These are phyloP conservation scores for Xenopus borealis DNA, from an alignment of 2,113 vertebrate species.

Conservation along the genomic window DNA sequence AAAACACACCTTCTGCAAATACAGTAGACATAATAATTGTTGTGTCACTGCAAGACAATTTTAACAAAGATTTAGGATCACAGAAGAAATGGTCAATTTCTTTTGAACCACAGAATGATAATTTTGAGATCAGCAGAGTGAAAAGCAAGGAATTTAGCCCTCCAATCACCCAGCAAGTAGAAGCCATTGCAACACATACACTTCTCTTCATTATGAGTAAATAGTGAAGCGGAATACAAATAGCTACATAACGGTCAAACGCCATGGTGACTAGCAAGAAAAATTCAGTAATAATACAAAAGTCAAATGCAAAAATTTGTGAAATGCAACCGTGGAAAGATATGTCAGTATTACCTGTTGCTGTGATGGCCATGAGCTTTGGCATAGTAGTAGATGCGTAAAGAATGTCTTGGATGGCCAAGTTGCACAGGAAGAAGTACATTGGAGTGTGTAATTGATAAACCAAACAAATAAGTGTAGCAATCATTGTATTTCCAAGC, in stretches of 20 bases:
- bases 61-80: not conserved
- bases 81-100: slow-evolving; percentile 15
- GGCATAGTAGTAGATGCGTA: slow-evolving; percentile 1
- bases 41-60: slow-evolving; percentile 3
- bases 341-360: not conserved
- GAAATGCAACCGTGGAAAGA: not conserved
- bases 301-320: slow-evolving; percentile 10
- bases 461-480: not conserved
- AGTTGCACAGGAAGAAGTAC: slow-evolving; percentile 31
- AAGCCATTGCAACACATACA: slow-evolving; percentile 6
- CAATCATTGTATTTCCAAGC: not conserved
- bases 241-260: slow-evolving; percentile 30
- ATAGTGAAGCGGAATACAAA: slow-evolving; percentile 35
- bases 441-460: slow-evolving; percentile 7
- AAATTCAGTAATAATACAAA: slow-evolving; percentile 1
- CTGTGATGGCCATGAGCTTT: slow-evolving; percentile 10
- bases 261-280: slow-evolving; percentile 21
- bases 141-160: not conserved
- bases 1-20: not conserved
- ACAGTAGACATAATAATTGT: not conserved
- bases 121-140: not conserved
- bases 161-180: slow-evolving; percentile 22
- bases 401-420: slow-evolving; percentile 2
- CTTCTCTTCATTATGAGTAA: slow-evolving; percentile 10
- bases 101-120: not conserved